A percentile compares a stretch with the other conserved stretches of the same genome.
These are phyloP conservation scores for Cyprinodon brontotheroides DNA, from an alignment of 2,113 vertebrate species.

Conservation along the genomic window DNA sequence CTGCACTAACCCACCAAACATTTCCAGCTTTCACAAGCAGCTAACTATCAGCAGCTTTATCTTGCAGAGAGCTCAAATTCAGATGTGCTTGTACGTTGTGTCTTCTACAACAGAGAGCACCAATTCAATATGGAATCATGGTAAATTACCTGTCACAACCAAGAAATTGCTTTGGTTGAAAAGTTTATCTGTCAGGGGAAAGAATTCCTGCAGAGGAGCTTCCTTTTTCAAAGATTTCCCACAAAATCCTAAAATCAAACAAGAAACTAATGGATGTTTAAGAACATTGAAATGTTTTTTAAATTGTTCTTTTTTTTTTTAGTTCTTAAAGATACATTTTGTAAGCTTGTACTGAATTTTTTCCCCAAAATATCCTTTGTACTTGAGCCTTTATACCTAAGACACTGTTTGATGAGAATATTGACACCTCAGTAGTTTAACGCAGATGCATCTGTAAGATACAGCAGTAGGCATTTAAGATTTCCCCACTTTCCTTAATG, in stretches of 20 bases:
- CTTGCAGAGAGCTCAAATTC: constrained; percentile 26
- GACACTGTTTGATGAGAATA: too few relatives aligned
- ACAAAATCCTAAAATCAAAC: background rate
- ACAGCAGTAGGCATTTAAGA: too few relatives aligned
- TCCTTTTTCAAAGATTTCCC: background rate
- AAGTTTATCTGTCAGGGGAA: background rate
- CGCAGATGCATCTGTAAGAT: too few relatives aligned
- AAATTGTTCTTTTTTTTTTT: background rate
- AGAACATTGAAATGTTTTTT: background rate
- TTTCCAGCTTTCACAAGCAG: constrained; percentile 25
- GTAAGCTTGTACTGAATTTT: too few relatives aligned
- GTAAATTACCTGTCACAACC: constrained; percentile 4
- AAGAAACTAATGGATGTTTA: background rate
- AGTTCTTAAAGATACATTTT: too few relatives aligned
- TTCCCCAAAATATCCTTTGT: too few relatives aligned
- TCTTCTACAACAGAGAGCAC: constrained; percentile 1
- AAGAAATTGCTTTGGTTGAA: background rate
- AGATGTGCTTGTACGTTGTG: constrained; percentile 34
- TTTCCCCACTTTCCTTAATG: too few relatives aligned
- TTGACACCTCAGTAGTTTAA: too few relatives aligned
- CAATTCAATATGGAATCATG: background rate
- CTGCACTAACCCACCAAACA: constrained; percentile 10
- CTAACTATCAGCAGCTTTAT: constrained; percentile 26
- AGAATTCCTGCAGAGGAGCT: background rate
- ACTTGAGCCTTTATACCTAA: too few relatives aligned